Evolutionary conservation across 1,140 invertebrate species (phyloP), one percentile per base, ranked within the genome.

Genomic region (Lordiphosa collinella): DNA sequence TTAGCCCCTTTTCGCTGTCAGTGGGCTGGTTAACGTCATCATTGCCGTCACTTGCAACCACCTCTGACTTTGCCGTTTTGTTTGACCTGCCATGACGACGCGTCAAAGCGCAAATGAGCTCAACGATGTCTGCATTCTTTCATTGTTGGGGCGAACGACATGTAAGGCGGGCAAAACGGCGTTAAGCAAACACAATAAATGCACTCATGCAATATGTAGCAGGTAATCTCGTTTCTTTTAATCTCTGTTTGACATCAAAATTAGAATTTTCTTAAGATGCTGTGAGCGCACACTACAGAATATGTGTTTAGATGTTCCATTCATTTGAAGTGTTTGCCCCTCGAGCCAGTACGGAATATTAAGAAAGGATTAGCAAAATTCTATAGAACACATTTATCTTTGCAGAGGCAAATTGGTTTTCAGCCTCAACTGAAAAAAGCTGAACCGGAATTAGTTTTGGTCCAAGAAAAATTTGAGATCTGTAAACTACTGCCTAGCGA

Each of bases 241-340:
- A 87, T 87, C 85, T 78, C 73, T 87, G 85, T 87, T 87, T 87
- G 76, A 72, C 85, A 87, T 87, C 85, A 87, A 78, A 87, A 87
- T 87, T 87, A 82, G 52, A 82, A 72, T 78, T 76, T 70, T 72
- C 78, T 72, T 72, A 82, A 82, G 76, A 82, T 59, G 76, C 72
- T 67, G 7, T 35, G 25, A 29, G 7, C 6, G 7, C 25, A 8
- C 8, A 8, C 25, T 29, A 29, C 8, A 29, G 25, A 29, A 29
- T 29, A 29, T 29, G 25, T 29, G 7, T 2, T 8, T 29, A 29
- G 25, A 29, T 29, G 25, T 5, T 29, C 25, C 25, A 29, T 29
- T 29, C 25, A 29, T 29, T 29, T 29, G 8, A 29, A 8, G 25
- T 8, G 25, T 29, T 29, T 2, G 25, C 25, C 25, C 25, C 25